phyloP scores from a whole-genome alignment of 2,797 vertebrate species.

The Nannoperca australis region DNA sequence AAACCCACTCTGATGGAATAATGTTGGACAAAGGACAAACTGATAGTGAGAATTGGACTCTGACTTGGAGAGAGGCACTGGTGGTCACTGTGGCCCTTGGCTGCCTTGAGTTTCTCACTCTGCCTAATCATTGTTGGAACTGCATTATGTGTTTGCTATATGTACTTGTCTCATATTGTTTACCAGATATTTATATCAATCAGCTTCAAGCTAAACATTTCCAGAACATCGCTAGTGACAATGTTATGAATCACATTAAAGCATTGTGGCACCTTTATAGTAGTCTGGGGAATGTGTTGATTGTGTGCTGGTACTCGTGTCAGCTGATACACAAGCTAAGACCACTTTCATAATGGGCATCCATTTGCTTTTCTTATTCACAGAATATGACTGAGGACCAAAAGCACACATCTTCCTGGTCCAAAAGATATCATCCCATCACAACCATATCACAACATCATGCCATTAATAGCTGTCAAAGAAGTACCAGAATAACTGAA shows the following conservation, averaged over 20 bases:
- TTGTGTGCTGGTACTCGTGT: conserved; percentile 56
- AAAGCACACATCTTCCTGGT: conserved; percentile 65
- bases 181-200: conserved; percentile 82
- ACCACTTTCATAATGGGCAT: conserved; percentile 47
- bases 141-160: conserved; percentile 78
- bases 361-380: conserved; percentile 49
- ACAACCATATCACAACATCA: conserved; percentile 15
- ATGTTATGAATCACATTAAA: conserved; percentile 82
- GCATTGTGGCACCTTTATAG: conserved; percentile 80
- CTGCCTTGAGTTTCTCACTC: conserved; percentile 69
- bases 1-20: conserved; percentile 51
- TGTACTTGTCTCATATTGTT: conserved; percentile 81
- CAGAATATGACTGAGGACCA: conserved; percentile 48
- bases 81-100: conserved; percentile 46
- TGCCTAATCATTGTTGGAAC: conserved; percentile 75
- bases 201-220: conserved; percentile 77
- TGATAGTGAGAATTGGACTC: conserved; percentile 66
- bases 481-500: neutral
- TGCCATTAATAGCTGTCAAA: conserved; percentile 30
- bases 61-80: conserved; percentile 50
- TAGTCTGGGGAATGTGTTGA: conserved; percentile 73
- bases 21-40: conserved; percentile 55
- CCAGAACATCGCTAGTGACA: conserved; percentile 76
- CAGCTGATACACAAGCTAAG: conserved; percentile 47
- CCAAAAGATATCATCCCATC: conserved; percentile 25